Evolutionary conservation across 1,140 invertebrate species (phyloP).

Genomic region (Ceratina japonica): DNA sequence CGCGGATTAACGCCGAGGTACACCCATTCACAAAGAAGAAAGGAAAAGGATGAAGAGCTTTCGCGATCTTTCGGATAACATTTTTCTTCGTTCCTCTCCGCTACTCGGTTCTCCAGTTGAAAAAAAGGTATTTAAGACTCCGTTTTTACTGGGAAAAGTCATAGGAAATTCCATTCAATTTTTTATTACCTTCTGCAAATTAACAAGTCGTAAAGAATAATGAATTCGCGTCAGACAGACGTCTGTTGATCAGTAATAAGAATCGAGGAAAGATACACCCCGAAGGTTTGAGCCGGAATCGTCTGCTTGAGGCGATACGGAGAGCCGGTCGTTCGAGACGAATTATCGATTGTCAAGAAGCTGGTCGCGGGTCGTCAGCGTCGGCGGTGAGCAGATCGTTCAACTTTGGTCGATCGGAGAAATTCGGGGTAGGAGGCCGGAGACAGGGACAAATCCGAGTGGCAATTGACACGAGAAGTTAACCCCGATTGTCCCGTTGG

Average conservation of each 20-base stretch:
- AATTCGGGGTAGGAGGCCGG: constrained; percentile 18
- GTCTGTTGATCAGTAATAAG: no score
- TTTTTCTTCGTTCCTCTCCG: background rate
- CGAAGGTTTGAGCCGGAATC: no score
- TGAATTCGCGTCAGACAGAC: no score
- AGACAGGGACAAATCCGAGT: constrained; percentile 53
- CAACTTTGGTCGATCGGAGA: constrained; percentile 5
- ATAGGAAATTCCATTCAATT: no score
- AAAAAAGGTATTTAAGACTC: no score
- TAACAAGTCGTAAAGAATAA: no score
- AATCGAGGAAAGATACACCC: no score
- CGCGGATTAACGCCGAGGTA: background rate
- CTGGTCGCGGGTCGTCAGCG: background rate
- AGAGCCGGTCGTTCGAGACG: background rate
- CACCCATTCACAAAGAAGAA: background rate
- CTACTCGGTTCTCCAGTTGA: no score
- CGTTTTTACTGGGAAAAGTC: no score
- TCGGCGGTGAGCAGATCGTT: background rate
- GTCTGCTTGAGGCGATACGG: no score
- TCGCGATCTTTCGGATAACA: background rate
- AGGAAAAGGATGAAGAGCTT: background rate
- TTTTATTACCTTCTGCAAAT: no score
- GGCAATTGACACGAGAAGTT: constrained; percentile 74
- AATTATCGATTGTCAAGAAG: constrained; percentile 22
- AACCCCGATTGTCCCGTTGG: constrained; percentile 64